These are phyloP conservation scores for Nasonia oneida DNA, from an alignment of 2,888 invertebrate genomes.

Conservation along the genomic window DNA sequence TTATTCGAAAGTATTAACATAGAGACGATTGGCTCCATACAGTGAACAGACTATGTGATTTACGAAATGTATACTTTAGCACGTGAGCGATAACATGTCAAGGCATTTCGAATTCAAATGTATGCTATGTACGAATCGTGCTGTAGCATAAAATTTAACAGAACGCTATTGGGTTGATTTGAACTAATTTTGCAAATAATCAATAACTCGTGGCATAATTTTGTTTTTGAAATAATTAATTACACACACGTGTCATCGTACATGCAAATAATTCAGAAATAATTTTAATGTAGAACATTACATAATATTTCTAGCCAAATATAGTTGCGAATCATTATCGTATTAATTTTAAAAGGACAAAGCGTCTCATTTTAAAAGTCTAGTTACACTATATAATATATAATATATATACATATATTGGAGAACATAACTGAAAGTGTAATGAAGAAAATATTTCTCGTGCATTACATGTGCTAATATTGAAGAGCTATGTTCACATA, in stretches of 20 bases:
- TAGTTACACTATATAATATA: slow-evolving; percentile 4
- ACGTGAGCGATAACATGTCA: neutral
- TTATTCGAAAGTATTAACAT: neutral
- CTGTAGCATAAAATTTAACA: neutral
- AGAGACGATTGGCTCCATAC: slow-evolving; percentile 4
- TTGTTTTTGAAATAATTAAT: neutral
- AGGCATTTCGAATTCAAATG: slow-evolving; percentile 1
- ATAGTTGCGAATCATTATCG: neutral
- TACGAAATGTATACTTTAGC: neutral
- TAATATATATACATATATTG: slow-evolving; percentile 9
- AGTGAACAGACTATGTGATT: slow-evolving; percentile 22
- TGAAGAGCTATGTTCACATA: slow-evolving; percentile 21
- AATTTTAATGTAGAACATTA: neutral
- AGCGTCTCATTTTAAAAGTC: slow-evolving; percentile 32
- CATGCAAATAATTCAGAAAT: neutral
- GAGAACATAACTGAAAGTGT: slow-evolving; percentile 29
- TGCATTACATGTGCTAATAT: slow-evolving; percentile 43
- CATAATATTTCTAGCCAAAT: slow-evolving; percentile 18
- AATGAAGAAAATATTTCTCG: slow-evolving; percentile 50
- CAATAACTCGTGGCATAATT: neutral
- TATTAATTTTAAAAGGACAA: neutral
- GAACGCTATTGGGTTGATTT: neutral
- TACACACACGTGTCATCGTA: neutral
- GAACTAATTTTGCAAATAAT: neutral
- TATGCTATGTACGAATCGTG: neutral